A percentile compares a stretch with the other conserved stretches of the same genome.
Evolutionary conservation across 2,888 invertebrate species (phyloP).

Genomic region (Lamproptera curius): DNA sequence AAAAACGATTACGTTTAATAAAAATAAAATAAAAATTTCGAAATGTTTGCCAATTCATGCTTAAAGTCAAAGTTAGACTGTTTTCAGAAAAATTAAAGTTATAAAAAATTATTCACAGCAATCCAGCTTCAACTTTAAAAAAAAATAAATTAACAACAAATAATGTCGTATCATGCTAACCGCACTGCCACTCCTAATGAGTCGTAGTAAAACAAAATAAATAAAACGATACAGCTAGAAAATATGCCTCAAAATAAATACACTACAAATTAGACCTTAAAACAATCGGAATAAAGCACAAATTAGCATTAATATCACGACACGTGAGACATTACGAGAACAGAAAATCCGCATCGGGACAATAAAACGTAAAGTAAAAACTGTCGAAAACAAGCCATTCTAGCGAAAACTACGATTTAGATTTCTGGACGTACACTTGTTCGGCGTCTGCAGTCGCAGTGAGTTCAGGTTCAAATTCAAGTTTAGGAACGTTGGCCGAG

Average conservation of each 20-base stretch:
- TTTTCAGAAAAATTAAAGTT: not conserved
- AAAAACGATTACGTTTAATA: not conserved
- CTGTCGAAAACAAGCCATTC: conserved; percentile 58
- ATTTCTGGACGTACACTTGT: conserved; percentile 88
- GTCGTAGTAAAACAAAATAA: conserved; percentile 43
- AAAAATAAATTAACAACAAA: too few species aligned
- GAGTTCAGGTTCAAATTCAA: conserved; percentile 96
- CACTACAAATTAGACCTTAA: conserved; percentile 13
- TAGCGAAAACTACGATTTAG: conserved; percentile 62
- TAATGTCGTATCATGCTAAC: conserved; percentile 40
- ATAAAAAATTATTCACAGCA: not conserved
- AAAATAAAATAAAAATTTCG: conserved; percentile 8
- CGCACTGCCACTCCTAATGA: conserved; percentile 37
- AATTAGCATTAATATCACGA: not conserved
- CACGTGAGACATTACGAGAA: conserved; percentile 24
- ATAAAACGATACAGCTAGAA: conserved; percentile 8
- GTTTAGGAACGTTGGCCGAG: conserved; percentile 98
- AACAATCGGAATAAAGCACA: not conserved
- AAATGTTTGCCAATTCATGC: conserved; percentile 18
- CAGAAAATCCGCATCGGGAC: conserved; percentile 25
- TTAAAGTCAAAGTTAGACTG: conserved; percentile 4
- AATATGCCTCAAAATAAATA: conserved; percentile 2
- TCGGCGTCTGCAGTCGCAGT: conserved; percentile 90
- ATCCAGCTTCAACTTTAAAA: not conserved
- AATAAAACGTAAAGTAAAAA: conserved; percentile 28